Base-by-base conservation (phyloP, 2,888 invertebrate genomes). In the Xestia rhomboidea region DNA sequence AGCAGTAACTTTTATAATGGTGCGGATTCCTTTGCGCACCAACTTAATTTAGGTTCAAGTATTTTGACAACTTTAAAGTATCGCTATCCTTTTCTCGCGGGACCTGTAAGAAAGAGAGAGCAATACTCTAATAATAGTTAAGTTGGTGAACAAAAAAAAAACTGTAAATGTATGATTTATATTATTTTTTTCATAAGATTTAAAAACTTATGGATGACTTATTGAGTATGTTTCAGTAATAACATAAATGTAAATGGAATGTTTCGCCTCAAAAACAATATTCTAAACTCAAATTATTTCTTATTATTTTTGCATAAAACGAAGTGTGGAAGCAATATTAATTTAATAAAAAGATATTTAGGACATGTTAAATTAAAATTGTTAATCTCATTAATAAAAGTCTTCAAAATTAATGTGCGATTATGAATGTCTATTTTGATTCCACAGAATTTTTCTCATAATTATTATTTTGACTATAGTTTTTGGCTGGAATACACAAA, bases 311-410 rank as follows among this genome's bases (percentile, higher is more conserved):
- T 69, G 46, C 46, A 15, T 8, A 21, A 46, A 21, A 46, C 79
- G n/a, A 64, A 78, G 46, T 30, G 44, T 79, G 30, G 15, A 54
- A 79, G 70, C 71, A 77, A 79, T 79, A 77, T n/a, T 54, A 73
- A 46, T 73, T 34, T 11, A 41, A 41, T 15, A 57, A 60, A 30
- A 67, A 44, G 5, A 34, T 68, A 51, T n/a, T 63, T 79, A 77
- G 15, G 44, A 46, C n/a, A 30, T 60, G 41, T 10, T 30, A 62
- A 62, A 62, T 30, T 30, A 30, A 60, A 60, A 60, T 68, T 77
- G 57, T 49, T 57, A 78, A 79, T n/a, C 46, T 64, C 77, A 46
- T 41, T 51, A 30, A 18, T 57, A 7, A 66, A 74, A n/a, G 2
- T 41, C 0, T 49, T n/a, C 11, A 49, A 67, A 77, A 51, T 66